Evolutionary conservation across 2,113 vertebrate species (phyloP).

Genomic region (Proterorhinus semilunaris): DNA sequence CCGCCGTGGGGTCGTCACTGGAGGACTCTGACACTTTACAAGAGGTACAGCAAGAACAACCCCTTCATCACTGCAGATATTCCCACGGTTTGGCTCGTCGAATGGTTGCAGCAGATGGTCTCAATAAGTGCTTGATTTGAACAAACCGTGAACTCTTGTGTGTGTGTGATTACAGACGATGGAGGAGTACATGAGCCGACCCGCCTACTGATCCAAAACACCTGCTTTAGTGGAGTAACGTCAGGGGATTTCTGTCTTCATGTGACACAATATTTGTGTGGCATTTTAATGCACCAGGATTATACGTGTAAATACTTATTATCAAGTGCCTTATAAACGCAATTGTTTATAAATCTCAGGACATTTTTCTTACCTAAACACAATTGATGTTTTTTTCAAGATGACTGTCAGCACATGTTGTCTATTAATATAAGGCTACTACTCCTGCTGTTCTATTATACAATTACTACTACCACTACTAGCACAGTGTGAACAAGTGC

Average conservation of each 20-base stretch:
- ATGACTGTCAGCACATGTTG: too few relatives aligned
- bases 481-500: too few relatives aligned
- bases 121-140: too few relatives aligned
- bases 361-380: background rate
- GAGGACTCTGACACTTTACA: conserved; percentile 89
- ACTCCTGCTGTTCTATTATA: background rate
- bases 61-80: too few relatives aligned
- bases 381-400: background rate
- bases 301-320: background rate
- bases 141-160: background rate
- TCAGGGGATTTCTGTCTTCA: too few relatives aligned
- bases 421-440: too few relatives aligned
- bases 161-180: conserved; percentile 80
- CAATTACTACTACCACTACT: background rate
- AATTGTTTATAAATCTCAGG: background rate
- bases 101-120: too few relatives aligned
- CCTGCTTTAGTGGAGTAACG: background rate
- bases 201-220: conserved; percentile 74
- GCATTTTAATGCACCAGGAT: too few relatives aligned
- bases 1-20: conserved; percentile 77
- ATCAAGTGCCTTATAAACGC: background rate
- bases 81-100: too few relatives aligned
- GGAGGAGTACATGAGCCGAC: conserved; percentile 94
- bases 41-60: conserved; percentile 79
- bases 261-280: too few relatives aligned